Percentiles rank a stretch among this genome's conserved stretches.
Conservation (phyloP, 1,140 invertebrate species). For the Heliconius congener region DNA sequence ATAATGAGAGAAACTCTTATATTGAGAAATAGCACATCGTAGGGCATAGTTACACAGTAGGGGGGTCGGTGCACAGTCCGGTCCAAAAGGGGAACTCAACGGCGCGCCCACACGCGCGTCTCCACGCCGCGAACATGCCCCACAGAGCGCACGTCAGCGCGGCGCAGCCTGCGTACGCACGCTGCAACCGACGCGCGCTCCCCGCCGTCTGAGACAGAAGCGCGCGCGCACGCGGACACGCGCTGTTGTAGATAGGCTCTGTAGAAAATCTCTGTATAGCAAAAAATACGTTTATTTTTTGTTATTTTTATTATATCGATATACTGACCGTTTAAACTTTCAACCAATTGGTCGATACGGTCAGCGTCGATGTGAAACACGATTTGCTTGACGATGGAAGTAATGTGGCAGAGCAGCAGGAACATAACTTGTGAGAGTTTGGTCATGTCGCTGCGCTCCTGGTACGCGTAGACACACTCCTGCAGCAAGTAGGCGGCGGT, state of each 20-base stretch:
- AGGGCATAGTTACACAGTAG: conserved; percentile 24
- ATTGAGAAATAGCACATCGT: neutral
- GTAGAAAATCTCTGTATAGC: neutral
- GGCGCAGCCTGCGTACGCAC: conserved; percentile 58
- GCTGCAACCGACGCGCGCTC: conserved; percentile 49
- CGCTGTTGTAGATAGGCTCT: conserved; percentile 46
- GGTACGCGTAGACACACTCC: conserved; percentile 60
- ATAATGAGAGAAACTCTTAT: neutral
- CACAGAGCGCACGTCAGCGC: conserved; percentile 64
- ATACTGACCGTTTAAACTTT: conserved; percentile 49
- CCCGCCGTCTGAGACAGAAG: conserved; percentile 31
- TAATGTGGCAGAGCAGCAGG: conserved; percentile 69
- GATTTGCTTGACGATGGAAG: conserved; percentile 65
- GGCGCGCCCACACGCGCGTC: conserved; percentile 35
- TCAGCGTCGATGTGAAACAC: conserved; percentile 57
- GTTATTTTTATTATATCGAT: neutral
- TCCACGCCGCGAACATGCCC: conserved; percentile 55
- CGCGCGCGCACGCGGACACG: conserved; percentile 1
- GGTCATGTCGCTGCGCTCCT: conserved; percentile 57
- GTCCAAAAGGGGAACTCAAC: conserved; percentile 65
- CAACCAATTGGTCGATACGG: conserved; percentile 52
- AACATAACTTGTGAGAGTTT: conserved; percentile 70
- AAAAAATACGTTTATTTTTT: neutral
- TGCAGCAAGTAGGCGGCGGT: conserved; percentile 58
- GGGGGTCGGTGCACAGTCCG: conserved; percentile 37